Conservation (phyloP, 2,797 vertebrate species). For the Allochrocebus solatus region DNA sequence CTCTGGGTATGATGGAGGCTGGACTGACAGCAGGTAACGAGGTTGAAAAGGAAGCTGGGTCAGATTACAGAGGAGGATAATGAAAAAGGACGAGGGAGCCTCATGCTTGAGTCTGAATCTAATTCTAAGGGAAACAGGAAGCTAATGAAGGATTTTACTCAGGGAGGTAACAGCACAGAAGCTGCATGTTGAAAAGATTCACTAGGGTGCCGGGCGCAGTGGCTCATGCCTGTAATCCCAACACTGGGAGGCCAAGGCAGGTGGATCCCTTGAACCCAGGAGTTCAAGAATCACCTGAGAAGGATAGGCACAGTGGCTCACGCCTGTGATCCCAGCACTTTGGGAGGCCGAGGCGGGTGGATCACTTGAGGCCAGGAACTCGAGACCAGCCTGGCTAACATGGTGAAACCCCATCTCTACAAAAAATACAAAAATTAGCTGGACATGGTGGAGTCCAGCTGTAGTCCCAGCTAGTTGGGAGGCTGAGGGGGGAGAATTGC, state of each 20-base stretch:
- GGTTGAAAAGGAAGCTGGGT: background rate
- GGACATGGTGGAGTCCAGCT: background rate
- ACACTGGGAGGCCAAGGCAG: background rate
- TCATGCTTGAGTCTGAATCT: background rate
- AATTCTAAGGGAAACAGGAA: background rate
- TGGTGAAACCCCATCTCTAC: background rate
- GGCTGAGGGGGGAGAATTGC: background rate
- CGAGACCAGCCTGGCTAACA: background rate
- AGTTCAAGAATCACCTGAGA: background rate
- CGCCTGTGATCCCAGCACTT: background rate
- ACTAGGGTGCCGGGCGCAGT: too few relatives aligned
- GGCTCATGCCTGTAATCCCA: background rate
- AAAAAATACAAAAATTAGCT: background rate
- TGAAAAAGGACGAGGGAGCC: background rate
- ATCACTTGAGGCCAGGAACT: background rate
- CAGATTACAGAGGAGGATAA: background rate
- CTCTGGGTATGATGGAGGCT: background rate
- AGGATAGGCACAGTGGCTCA: background rate
- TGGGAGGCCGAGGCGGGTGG: background rate
- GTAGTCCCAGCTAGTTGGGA: background rate
- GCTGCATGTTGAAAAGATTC: background rate
- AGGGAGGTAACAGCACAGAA: background rate
- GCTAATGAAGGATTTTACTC: background rate
- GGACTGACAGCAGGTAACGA: background rate
- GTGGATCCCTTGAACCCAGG: background rate